Base-by-base conservation (phyloP, 2,888 invertebrate species). In the Bibio marci region DNA sequence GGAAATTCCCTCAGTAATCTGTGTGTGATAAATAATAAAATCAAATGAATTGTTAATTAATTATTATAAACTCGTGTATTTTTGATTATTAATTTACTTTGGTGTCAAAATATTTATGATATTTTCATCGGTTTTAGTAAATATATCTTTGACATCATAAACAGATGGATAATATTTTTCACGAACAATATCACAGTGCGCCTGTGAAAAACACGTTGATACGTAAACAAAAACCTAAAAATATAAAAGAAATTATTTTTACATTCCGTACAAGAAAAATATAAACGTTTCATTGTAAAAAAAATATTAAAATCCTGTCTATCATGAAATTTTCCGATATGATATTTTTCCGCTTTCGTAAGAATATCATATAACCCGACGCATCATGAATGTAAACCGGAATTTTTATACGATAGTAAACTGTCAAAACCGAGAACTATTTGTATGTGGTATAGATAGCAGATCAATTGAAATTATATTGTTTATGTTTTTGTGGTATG, bases 201-300 rank as follows among this genome's bases (percentile, higher is more conserved):
- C 82, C 52, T 88, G 83, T 46, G 85, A 82, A 57, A 83, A 91
- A 0, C 87, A 76, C 0, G 90, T 90, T 0, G 86, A 87, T 0
- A 88, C 77, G 55, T 90, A 85, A 10, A 86, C 66, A 48, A 83
- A 76, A 0, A 70, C 67, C 71, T 73, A 18, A 17, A 10, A 31
- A 30, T 35, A 6, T 13, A 38, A 32, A 33, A 18, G 11, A 4
- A 34, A 19, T 15, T 7, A 7, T n/a, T 11, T 34, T 14, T 13
- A 14, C 8, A 12, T 14, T n/a, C n/a, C n/a, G n/a, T n/a, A n/a
- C n/a, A n/a, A n/a, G n/a, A n/a, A n/a, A n/a, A n/a, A n/a, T n/a
- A n/a, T n/a, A n/a, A n/a, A n/a, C n/a, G n/a, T n/a, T n/a, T n/a
- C n/a, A n/a, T n/a, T n/a, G n/a, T n/a, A n/a, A n/a, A n/a, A n/a